Evolutionary conservation across 2,797 vertebrate species (phyloP), one percentile per base, ranked within the genome.

Genomic region (Myiotriccus ornatus): DNA sequence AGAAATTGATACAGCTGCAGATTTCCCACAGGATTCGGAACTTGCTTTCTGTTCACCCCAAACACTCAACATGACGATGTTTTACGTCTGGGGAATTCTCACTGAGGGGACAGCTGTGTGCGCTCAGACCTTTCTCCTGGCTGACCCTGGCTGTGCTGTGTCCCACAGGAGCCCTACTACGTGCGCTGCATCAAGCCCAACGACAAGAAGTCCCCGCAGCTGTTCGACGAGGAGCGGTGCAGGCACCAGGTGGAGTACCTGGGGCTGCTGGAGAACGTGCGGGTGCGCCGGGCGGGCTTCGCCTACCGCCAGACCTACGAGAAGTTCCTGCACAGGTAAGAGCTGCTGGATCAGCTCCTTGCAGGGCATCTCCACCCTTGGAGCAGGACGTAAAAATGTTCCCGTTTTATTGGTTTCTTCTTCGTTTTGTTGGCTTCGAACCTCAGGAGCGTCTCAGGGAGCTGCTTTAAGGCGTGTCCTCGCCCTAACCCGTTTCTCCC

Each of bases 131-230:
- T 44, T 44, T 43, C 43, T 44, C 43, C 43, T 44, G 43, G 43
- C 18, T 43, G 43, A 43, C 43, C 43, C 43, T 43, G 43, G 43
- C 22, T 91, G 46, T 84, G 16, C 5, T 95, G 74, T 95, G 16
- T 96, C 76, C 63, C 94, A 44, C 62, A 99, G 99, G 99, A 99
- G 75, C 99, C 99, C 0, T 99, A 99, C 93, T 99, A 99, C 0
- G 99, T 99, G 7, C 99, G 99, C 95, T 99, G 99, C 97, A 99
- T 99, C 96, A 99, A 99, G 92, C 99, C 99, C 91, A 99, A 99
- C 1, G 99, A 99, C 7, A 98, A 99, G 94, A 99, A 99, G 94
- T 99, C 99, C 2, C 99, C 99, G 0, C 98, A 99, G 70, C 94
- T 99, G 37, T 99, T 99, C 25, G 99, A 99, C 34, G 97, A 98